Percentiles rank a stretch among this genome's conserved stretches.
These are phyloP conservation scores for Nanorana parkeri DNA, from an alignment of 2,113 vertebrate species.

Conservation along the genomic window DNA sequence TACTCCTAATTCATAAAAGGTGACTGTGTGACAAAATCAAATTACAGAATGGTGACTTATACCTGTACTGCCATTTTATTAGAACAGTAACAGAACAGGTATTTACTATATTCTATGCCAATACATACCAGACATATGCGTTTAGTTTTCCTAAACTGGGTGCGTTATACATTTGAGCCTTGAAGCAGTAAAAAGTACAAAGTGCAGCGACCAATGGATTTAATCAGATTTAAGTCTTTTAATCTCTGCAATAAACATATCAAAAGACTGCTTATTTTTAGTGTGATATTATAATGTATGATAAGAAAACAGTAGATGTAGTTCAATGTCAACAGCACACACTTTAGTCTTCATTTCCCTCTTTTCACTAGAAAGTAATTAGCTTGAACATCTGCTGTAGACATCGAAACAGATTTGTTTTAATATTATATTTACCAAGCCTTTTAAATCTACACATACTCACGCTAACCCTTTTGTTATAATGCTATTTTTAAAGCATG, in stretches of 20 bases:
- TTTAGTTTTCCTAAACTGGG: too few species aligned
- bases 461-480: neutral
- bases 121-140: too few species aligned
- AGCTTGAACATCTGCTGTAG: conserved; percentile 39
- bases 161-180: too few species aligned
- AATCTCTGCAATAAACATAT: neutral
- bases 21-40: too few species aligned
- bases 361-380: conserved; percentile 25
- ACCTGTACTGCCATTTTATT: too few species aligned
- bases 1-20: too few species aligned
- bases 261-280: neutral
- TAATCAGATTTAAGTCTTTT: neutral
- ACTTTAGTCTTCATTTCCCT: conserved; percentile 24
- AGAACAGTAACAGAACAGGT: too few species aligned
- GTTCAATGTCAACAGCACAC: conserved; percentile 42
- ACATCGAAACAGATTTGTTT: conserved; percentile 33
- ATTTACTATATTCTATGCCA: too few species aligned
- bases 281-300: neutral
- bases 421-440: conserved; percentile 34
- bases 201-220: neutral
- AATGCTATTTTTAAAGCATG: neutral
- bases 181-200: too few species aligned
- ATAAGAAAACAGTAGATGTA: conserved; percentile 16
- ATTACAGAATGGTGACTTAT: too few species aligned
- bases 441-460: conserved; percentile 34